A percentile compares a stretch with the other conserved stretches of the same genome.
These are phyloP conservation scores for Crossoptilon crossoptilon DNA, from an alignment of 2,797 vertebrate species.

Conservation along the genomic window DNA sequence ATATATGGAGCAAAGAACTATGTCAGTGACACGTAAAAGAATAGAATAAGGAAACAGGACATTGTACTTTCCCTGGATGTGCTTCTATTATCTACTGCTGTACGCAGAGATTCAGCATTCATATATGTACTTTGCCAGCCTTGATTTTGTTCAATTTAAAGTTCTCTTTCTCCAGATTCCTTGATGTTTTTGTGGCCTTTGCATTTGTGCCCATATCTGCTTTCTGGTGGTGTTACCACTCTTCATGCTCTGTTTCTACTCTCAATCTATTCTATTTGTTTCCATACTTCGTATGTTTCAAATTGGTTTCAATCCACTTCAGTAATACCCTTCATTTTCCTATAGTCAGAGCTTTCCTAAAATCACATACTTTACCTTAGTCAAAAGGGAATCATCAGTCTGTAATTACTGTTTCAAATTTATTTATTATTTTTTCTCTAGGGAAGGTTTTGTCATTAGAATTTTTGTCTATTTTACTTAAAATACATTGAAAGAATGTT, in stretches of 20 bases:
- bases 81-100: background rate
- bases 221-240: background rate
- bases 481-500: background rate
- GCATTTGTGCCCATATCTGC: background rate
- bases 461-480: background rate
- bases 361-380: background rate
- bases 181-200: background rate
- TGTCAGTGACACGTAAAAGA: background rate
- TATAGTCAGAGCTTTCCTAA: background rate
- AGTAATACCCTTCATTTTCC: background rate
- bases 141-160: background rate
- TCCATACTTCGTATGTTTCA: background rate
- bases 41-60: rapidly evolving
- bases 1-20: rapidly evolving
- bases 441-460: background rate
- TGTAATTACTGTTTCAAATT: background rate
- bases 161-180: background rate
- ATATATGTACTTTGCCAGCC: rapidly evolving
- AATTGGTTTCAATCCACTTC: background rate
- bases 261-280: background rate
- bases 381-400: background rate
- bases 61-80: background rate
- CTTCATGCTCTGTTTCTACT: background rate
- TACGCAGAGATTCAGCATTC: background rate
- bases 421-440: background rate